Evolutionary conservation across 2,888 invertebrate species (phyloP).

Genomic region (Argynnis bischoffii): DNA sequence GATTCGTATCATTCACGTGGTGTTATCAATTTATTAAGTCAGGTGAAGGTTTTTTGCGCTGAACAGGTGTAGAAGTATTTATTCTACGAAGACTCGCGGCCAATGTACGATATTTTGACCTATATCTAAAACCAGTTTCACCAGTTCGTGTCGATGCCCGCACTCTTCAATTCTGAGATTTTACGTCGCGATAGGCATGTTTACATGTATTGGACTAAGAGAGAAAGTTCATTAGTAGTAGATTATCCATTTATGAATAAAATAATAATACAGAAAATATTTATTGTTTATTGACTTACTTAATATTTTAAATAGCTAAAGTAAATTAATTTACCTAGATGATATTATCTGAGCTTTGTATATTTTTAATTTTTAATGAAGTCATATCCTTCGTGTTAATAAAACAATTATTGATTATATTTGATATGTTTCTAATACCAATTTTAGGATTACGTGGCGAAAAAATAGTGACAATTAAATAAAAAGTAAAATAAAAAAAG

Average conservation of each 20-base stretch:
- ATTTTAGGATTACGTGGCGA: too few species aligned
- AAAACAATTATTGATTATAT: too few species aligned
- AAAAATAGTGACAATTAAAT: too few species aligned
- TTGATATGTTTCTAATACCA: too few species aligned
- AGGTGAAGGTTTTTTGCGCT: conserved; percentile 19
- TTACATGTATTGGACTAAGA: conserved; percentile 29
- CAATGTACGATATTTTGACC: conserved; percentile 36
- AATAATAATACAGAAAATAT: background rate
- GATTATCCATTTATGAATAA: conserved; percentile 14
- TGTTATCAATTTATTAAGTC: background rate
- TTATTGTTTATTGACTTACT: conserved; percentile 13
- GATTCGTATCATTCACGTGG: too few species aligned
- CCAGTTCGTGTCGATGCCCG: conserved; percentile 32
- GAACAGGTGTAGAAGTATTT: conserved; percentile 30
- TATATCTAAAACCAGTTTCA: conserved; percentile 37
- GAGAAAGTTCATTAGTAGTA: conserved; percentile 32
- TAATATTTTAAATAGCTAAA: background rate
- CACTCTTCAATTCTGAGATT: conserved; percentile 34
- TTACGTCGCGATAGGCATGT: conserved; percentile 31
- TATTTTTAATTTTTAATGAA: too few species aligned
- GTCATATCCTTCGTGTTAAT: too few species aligned
- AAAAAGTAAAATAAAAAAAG: too few species aligned
- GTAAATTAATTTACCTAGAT: too few species aligned
- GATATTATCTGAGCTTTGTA: too few species aligned
- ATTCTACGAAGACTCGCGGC: conserved; percentile 20